Conservation (phyloP, 2,797 vertebrate genomes). For the Rhadinocentrus ornatus region DNA sequence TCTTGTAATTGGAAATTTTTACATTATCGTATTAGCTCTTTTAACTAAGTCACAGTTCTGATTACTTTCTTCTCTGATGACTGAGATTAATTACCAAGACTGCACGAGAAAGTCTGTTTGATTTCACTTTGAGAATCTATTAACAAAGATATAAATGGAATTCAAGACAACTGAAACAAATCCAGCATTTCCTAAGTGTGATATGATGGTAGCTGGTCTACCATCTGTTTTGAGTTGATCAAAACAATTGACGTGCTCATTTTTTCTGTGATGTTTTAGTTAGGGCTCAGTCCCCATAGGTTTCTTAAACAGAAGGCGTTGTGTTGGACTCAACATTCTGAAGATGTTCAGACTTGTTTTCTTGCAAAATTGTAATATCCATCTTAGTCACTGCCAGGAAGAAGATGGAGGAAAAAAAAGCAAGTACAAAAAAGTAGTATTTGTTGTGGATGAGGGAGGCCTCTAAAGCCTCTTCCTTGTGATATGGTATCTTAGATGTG, state of each 20-base stretch:
- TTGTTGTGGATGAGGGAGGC: constrained; percentile 61
- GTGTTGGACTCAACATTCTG: constrained; percentile 50
- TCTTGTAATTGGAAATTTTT: not conserved
- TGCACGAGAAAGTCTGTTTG: constrained; percentile 21
- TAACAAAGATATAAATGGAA: constrained; percentile 34
- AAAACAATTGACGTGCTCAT: constrained; percentile 54
- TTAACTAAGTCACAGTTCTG: constrained; percentile 4
- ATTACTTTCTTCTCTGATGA: constrained; percentile 2
- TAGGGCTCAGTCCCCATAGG: constrained; percentile 33
- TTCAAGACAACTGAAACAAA: constrained; percentile 37
- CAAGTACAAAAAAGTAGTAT: constrained; percentile 50
- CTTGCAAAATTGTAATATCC: constrained; percentile 61
- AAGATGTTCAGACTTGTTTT: constrained; percentile 60
- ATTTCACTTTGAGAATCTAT: constrained; percentile 32
- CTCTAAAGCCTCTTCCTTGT: constrained; percentile 60
- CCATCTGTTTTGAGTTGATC: constrained; percentile 59
- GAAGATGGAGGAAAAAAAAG: constrained; percentile 33
- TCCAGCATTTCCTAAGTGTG: constrained; percentile 41
- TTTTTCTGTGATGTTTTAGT: constrained; percentile 65
- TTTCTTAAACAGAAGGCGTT: constrained; percentile 41
- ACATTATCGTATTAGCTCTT: not conserved
- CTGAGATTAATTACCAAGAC: constrained; percentile 32
- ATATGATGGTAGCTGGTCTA: constrained; percentile 30
- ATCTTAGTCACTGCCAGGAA: constrained; percentile 52
- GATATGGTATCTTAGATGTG: constrained; percentile 69